Evolutionary conservation across 2,888 invertebrate genomes (phyloP).

Genomic region (Teleiodes luculella): DNA sequence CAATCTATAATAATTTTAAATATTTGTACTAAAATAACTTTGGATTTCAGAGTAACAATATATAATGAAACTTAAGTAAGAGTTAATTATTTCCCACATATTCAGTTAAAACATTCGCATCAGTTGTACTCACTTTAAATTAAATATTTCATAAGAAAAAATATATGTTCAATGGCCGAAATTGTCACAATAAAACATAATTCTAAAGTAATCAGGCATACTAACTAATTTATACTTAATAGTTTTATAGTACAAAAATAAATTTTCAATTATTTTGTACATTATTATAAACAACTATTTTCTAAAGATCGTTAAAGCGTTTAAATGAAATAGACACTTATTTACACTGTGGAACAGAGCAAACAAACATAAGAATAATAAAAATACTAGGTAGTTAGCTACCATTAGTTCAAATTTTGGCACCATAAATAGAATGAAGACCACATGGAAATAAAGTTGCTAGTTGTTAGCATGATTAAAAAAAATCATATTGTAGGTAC

Average conservation of each 20-base stretch:
- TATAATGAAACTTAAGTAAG: neutral
- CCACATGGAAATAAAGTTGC: too few relatives aligned
- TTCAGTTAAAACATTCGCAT: too few relatives aligned
- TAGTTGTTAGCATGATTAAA: too few relatives aligned
- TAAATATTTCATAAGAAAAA: too few relatives aligned
- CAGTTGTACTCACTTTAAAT: too few relatives aligned
- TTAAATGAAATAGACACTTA: neutral
- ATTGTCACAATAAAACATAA: too few relatives aligned
- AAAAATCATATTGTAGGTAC: too few relatives aligned
- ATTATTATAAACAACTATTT: neutral
- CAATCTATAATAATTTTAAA: constrained; percentile 16
- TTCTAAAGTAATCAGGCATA: neutral
- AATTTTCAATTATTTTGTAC: neutral
- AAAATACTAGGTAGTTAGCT: too few relatives aligned
- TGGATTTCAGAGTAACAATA: constrained; percentile 22
- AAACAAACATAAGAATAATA: neutral
- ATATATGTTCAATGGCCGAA: too few relatives aligned
- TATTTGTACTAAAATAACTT: constrained; percentile 36
- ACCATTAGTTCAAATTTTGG: neutral
- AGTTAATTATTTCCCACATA: neutral
- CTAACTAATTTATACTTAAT: neutral
- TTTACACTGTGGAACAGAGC: too few relatives aligned
- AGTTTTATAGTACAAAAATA: constrained; percentile 3
- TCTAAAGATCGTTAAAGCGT: constrained; percentile 25
- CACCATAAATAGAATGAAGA: neutral